phyloP scores from a whole-genome alignment of 1,140 invertebrate species.

The Diorhabda sublineata region DNA sequence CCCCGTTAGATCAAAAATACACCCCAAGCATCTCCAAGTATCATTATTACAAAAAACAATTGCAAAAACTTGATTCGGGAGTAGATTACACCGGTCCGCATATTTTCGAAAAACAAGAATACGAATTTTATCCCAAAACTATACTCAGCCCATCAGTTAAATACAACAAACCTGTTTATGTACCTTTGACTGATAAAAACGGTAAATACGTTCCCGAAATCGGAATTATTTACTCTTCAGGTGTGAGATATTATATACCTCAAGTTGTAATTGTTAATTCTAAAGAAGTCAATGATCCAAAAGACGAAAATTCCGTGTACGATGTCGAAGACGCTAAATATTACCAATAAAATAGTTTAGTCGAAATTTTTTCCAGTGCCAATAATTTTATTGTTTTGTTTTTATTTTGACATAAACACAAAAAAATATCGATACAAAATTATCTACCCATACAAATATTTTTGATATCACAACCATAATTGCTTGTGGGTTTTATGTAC shows the following conservation, averaged over 20 bases:
- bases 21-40: conserved; percentile 34
- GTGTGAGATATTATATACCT: conserved; percentile 45
- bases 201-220: conserved; percentile 42
- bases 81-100: conserved; percentile 42
- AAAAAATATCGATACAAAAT: neutral
- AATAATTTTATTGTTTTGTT: conserved; percentile 13
- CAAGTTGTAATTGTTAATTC: conserved; percentile 37
- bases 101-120: conserved; percentile 41
- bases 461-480: no score
- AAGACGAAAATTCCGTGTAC: conserved; percentile 41
- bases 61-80: conserved; percentile 28
- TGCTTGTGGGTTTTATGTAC: no score
- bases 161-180: conserved; percentile 20
- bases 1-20: conserved; percentile 40
- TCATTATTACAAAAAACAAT: conserved; percentile 33
- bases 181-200: conserved; percentile 16
- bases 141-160: conserved; percentile 25
- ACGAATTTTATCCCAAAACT: conserved; percentile 33
- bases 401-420: conserved; percentile 8
- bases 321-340: conserved; percentile 39
- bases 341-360: conserved; percentile 21
- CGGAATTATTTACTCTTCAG: conserved; percentile 43
- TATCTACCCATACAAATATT: no score
- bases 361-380: conserved; percentile 18
- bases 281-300: conserved; percentile 22